Percentiles rank a stretch among this genome's conserved stretches.
Conservation (phyloP, 2,113 vertebrate species). For the Platysteira castanea region DNA sequence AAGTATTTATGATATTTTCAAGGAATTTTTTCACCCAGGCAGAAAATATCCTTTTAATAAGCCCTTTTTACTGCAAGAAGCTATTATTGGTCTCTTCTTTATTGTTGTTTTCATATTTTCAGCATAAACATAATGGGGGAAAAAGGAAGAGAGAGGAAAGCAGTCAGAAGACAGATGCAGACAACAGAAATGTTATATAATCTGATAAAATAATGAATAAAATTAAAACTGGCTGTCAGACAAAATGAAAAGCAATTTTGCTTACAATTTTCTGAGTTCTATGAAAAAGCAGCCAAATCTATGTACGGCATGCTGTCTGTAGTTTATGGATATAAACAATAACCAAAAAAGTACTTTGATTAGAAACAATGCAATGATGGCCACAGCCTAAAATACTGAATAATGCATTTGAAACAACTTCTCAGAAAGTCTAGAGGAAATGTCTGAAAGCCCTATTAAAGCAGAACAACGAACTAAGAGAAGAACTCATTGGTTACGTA, state of each 20-base stretch:
- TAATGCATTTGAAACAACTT: not conserved
- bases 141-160: slow-evolving; percentile 39
- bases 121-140: slow-evolving; percentile 61
- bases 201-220: slow-evolving; percentile 75
- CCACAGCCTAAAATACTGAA: not conserved
- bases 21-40: slow-evolving; percentile 76
- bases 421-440: slow-evolving; percentile 37
- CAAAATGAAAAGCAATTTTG: slow-evolving; percentile 78
- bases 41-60: slow-evolving; percentile 84
- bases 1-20: slow-evolving; percentile 79
- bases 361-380: slow-evolving; percentile 38
- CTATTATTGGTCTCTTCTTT: slow-evolving; percentile 75
- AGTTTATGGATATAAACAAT: slow-evolving; percentile 35
- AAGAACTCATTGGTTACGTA: slow-evolving; percentile 13
- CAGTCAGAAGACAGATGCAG: slow-evolving; percentile 45
- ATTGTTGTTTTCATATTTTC: slow-evolving; percentile 75
- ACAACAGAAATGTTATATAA: slow-evolving; percentile 72
- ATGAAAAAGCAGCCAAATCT: slow-evolving; percentile 62
- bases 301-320: slow-evolving; percentile 30
- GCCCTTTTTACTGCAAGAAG: slow-evolving; percentile 74
- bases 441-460: slow-evolving; percentile 9
- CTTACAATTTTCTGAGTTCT: slow-evolving; percentile 65
- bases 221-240: slow-evolving; percentile 78
- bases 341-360: slow-evolving; percentile 46
- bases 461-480: slow-evolving; percentile 14